phyloP scores from a whole-genome alignment of 2,113 vertebrate species.

The Labeo catla region DNA sequence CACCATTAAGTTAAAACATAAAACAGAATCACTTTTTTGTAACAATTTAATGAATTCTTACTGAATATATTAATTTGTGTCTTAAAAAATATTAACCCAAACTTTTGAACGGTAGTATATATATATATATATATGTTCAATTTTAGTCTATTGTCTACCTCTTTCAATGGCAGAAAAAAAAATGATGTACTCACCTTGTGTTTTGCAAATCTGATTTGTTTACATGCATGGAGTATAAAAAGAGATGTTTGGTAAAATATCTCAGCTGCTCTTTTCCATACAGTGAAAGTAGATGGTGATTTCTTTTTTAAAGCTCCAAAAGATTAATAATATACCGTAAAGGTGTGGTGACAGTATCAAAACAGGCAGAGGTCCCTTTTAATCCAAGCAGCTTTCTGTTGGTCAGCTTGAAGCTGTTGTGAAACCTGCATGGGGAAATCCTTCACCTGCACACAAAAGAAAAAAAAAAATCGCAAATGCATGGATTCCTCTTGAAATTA shows the following conservation, averaged over 20 bases:
- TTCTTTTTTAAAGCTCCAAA: background rate
- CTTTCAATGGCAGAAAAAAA: background rate
- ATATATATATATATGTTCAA: no score
- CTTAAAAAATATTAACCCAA: background rate
- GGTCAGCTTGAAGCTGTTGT: no score
- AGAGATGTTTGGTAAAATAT: background rate
- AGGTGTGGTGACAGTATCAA: background rate
- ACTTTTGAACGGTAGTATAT: background rate
- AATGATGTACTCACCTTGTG: background rate
- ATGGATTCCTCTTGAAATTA: no score
- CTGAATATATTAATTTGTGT: background rate
- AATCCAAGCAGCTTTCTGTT: no score
- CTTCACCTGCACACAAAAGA: background rate
- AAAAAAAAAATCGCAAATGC: background rate
- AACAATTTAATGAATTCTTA: background rate
- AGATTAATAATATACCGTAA: background rate
- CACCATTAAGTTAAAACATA: conserved; percentile 13
- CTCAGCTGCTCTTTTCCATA: no score
- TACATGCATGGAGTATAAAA: background rate
- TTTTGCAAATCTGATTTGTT: background rate
- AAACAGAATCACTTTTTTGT: background rate
- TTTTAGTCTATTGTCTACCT: background rate
- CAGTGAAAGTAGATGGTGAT: no score
- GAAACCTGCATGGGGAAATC: no score
- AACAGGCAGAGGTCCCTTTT: no score